A percentile compares a stretch with the other conserved stretches of the same genome.
These are phyloP conservation scores for Mythimna impura DNA, from an alignment of 2,888 invertebrate genomes.

Conservation along the genomic window DNA sequence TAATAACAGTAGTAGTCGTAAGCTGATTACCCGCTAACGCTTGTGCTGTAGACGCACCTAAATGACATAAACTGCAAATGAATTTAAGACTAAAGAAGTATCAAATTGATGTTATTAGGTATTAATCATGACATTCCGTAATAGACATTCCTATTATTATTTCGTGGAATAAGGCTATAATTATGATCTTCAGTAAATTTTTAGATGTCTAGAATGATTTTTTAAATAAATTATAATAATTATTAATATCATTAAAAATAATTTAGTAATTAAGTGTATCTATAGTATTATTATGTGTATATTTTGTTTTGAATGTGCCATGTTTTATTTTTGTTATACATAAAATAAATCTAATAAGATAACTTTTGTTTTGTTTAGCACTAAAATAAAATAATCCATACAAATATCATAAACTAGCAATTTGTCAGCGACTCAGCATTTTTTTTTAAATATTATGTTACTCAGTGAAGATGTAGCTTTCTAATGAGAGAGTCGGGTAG, in stretches of 20 bases:
- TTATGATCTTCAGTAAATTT: too few relatives aligned
- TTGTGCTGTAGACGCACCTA: background rate
- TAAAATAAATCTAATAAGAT: slow-evolving; percentile 15
- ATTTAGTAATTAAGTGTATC: background rate
- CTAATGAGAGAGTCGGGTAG: too few relatives aligned
- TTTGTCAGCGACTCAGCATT: too few relatives aligned
- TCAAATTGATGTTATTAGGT: background rate
- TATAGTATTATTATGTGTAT: slow-evolving; percentile 4
- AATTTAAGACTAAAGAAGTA: slow-evolving; percentile 1
- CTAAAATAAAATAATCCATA: background rate
- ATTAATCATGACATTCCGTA: slow-evolving; percentile 26
- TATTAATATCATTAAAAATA: background rate
- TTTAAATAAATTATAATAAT: background rate
- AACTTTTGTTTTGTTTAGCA: background rate
- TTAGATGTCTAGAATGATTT: background rate
- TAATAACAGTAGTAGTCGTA: background rate
- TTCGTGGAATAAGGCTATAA: background rate
- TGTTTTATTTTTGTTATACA: slow-evolving; percentile 29
- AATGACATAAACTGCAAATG: background rate
- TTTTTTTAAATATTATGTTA: too few relatives aligned
- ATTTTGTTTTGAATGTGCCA: slow-evolving; percentile 33
- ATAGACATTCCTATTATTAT: slow-evolving; percentile 19
- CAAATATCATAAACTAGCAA: too few relatives aligned
- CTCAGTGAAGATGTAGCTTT: too few relatives aligned
- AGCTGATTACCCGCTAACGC: background rate